A percentile compares a stretch with the other conserved stretches of the same genome.
Evolutionary conservation across 1,140 invertebrate genomes (phyloP).

Genomic region (Diabrotica undecimpunctata): DNA sequence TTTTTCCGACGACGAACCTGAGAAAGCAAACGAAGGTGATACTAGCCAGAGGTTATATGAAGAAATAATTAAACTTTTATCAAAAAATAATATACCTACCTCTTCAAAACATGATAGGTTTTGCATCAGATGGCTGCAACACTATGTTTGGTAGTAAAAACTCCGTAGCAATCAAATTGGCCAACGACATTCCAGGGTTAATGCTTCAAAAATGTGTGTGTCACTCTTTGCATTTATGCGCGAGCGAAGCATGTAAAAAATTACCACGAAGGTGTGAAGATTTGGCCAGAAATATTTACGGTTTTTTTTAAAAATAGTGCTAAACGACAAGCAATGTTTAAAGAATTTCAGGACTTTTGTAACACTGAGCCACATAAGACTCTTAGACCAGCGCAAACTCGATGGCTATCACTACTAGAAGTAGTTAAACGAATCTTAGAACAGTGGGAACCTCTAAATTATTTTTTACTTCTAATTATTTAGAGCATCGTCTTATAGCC

Average conservation of each 20-base stretch:
- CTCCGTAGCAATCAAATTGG: too few relatives aligned
- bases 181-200: too few relatives aligned
- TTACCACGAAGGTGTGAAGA: constrained; percentile 39
- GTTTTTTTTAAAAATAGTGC: constrained; percentile 41
- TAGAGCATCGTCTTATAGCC: constrained; percentile 7
- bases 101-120: constrained; percentile 44
- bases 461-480: constrained; percentile 12
- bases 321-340: constrained; percentile 37
- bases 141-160: constrained; percentile 49
- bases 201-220: too few relatives aligned
- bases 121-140: constrained; percentile 44
- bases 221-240: constrained; percentile 44
- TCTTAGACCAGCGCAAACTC: constrained; percentile 21
- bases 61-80: too few relatives aligned
- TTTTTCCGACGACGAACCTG: constrained; percentile 23
- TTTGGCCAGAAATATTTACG: constrained; percentile 37
- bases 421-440: constrained; percentile 22
- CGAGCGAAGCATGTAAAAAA: constrained; percentile 42
- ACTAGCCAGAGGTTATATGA: constrained; percentile 35
- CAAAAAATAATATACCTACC: constrained; percentile 38
- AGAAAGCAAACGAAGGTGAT: constrained; percentile 38
- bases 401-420: constrained; percentile 20
- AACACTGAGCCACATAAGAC: constrained; percentile 21
- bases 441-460: constrained; percentile 15
- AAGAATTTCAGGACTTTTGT: constrained; percentile 20